Conservation (phyloP, 1,140 invertebrate species). For the Pseudoatta argentina region DNA sequence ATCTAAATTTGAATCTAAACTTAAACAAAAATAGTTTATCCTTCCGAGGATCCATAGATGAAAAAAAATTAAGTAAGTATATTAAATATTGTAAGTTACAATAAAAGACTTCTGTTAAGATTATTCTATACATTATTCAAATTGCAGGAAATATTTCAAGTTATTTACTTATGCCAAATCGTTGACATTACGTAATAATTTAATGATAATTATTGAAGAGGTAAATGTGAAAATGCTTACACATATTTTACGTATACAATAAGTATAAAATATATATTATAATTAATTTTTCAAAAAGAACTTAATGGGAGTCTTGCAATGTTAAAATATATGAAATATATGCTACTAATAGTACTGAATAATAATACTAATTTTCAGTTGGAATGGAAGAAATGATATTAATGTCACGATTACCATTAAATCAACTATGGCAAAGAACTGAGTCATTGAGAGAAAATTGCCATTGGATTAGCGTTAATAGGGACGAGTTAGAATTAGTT, state of each 20-base stretch:
- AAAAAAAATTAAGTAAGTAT: conserved; percentile 85
- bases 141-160: background rate
- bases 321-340: background rate
- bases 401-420: conserved; percentile 88
- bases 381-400: conserved; percentile 89
- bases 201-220: background rate
- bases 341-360: conserved; percentile 1
- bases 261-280: background rate
- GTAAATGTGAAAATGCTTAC: background rate
- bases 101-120: conserved; percentile 16
- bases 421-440: conserved; percentile 89
- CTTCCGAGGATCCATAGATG: conserved; percentile 83
- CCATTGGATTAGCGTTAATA: conserved; percentile 87
- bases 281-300: background rate
- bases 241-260: background rate
- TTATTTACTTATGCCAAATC: conserved; percentile 9
- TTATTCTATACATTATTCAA: background rate
- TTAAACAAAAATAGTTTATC: conserved; percentile 82
- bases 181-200: background rate
- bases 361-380: conserved; percentile 77
- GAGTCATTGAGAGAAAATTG: conserved; percentile 89
- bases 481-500: conserved; percentile 81
- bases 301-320: conserved; percentile 16
- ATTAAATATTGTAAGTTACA: background rate
- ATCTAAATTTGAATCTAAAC: conserved; percentile 88